These are phyloP conservation scores for Meandrusa payeni DNA, from an alignment of 2,888 invertebrate genomes.

Conservation along the genomic window DNA sequence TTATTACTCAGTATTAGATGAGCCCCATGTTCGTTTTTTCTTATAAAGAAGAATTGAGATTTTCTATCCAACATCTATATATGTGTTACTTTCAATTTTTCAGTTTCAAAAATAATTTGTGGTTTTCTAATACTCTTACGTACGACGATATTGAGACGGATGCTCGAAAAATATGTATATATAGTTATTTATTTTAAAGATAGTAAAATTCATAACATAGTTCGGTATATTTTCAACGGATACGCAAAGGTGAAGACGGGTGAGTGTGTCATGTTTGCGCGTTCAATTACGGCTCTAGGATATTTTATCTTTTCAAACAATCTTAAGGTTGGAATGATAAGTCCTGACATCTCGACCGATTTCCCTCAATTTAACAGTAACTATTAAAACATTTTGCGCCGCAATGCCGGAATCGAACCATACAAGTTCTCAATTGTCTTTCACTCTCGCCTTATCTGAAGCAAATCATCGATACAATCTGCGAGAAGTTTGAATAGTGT, in stretches of 20 bases:
- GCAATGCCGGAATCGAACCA: constrained; percentile 12
- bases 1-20: too few relatives aligned
- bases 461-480: constrained; percentile 10
- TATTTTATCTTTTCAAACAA: constrained; percentile 2
- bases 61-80: too few relatives aligned
- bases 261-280: background rate
- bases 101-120: too few relatives aligned
- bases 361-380: constrained; percentile 13
- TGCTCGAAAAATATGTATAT: too few relatives aligned
- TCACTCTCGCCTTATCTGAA: constrained; percentile 22
- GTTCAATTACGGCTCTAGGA: constrained; percentile 10
- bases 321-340: constrained; percentile 7
- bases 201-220: too few relatives aligned
- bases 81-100: too few relatives aligned
- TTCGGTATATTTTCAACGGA: constrained; percentile 2
- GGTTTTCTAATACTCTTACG: too few relatives aligned
- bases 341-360: background rate
- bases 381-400: constrained; percentile 2
- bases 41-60: too few relatives aligned
- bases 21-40: too few relatives aligned
- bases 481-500: constrained; percentile 11
- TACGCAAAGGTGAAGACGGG: background rate
- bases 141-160: too few relatives aligned
- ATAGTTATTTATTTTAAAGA: too few relatives aligned
- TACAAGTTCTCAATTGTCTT: constrained; percentile 22